A percentile compares a stretch with the other conserved stretches of the same genome.
Evolutionary conservation across 1,140 invertebrate species (phyloP).

Genomic region (Pemphigus obesinymphae): DNA sequence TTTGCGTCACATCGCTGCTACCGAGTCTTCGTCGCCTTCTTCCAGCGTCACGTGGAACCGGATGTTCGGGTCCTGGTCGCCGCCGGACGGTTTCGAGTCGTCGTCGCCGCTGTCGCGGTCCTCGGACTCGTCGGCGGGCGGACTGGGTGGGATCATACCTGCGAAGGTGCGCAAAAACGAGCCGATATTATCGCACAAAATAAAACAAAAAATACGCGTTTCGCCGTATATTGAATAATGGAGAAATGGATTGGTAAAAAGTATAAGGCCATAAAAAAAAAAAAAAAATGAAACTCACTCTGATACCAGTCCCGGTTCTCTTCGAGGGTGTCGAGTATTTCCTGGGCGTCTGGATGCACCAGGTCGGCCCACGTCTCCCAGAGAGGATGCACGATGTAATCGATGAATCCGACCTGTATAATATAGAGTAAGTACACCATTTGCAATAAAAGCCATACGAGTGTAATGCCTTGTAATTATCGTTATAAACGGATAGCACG

Average conservation of each 20-base stretch:
- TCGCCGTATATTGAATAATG: too few relatives aligned
- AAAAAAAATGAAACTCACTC: too few relatives aligned
- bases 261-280: too few relatives aligned
- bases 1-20: constrained; percentile 78
- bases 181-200: not conserved
- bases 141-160: constrained; percentile 59
- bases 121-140: constrained; percentile 47
- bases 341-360: constrained; percentile 96
- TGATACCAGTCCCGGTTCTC: constrained; percentile 98
- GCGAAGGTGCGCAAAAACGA: not conserved
- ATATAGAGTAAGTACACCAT: too few relatives aligned
- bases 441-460: too few relatives aligned
- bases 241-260: not conserved
- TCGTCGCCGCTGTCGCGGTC: constrained; percentile 44
- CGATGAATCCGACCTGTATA: constrained; percentile 93
- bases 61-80: constrained; percentile 48
- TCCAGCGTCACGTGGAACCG: constrained; percentile 73
- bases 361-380: constrained; percentile 99
- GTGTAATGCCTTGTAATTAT: too few relatives aligned
- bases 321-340: constrained; percentile 94
- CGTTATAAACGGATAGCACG: too few relatives aligned
- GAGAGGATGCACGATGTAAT: constrained; percentile 97
- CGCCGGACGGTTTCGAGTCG: constrained; percentile 7
- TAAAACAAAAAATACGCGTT: not conserved
- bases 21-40: constrained; percentile 63